A percentile compares a stretch with the other conserved stretches of the same genome.
Conservation (phyloP, 2,113 vertebrate species). For the Anser brachyrhynchus region DNA sequence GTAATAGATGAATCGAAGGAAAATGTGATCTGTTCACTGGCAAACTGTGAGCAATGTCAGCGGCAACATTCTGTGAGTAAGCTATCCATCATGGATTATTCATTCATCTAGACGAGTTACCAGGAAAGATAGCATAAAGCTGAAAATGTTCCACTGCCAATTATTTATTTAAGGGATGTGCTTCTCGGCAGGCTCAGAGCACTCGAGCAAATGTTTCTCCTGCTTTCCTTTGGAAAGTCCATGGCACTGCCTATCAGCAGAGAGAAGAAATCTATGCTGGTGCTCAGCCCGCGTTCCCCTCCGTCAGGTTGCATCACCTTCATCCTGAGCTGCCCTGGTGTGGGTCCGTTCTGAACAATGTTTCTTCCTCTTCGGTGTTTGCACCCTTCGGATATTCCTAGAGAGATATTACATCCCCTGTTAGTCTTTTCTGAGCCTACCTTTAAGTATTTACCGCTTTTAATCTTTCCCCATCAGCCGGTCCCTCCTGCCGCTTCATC, state of each 20-base stretch:
- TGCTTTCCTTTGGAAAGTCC: background rate
- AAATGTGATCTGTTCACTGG: background rate
- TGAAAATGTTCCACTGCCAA: conserved; percentile 1
- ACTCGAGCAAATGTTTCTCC: background rate
- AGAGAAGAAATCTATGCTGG: background rate
- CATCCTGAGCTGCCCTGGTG: background rate
- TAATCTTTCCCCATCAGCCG: conserved; percentile 44
- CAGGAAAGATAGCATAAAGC: background rate
- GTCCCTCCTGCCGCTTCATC: conserved; percentile 45
- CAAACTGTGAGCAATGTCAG: background rate
- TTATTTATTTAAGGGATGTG: conserved; percentile 34
- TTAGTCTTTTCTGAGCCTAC: background rate
- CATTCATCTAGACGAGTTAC: conserved; percentile 2
- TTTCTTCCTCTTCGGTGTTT: conserved; percentile 37
- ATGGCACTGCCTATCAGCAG: accelerated
- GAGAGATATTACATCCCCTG: background rate
- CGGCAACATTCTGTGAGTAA: background rate
- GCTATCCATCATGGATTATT: conserved; percentile 40
- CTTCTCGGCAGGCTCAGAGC: background rate
- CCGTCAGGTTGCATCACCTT: background rate
- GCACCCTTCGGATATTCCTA: conserved; percentile 8
- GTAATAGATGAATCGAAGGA: background rate
- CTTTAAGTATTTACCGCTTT: conserved; percentile 34
- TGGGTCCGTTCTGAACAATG: background rate
- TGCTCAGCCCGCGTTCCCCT: background rate